Conservation (phyloP, 2,113 vertebrate species). For the Xenus cinereus region DNA sequence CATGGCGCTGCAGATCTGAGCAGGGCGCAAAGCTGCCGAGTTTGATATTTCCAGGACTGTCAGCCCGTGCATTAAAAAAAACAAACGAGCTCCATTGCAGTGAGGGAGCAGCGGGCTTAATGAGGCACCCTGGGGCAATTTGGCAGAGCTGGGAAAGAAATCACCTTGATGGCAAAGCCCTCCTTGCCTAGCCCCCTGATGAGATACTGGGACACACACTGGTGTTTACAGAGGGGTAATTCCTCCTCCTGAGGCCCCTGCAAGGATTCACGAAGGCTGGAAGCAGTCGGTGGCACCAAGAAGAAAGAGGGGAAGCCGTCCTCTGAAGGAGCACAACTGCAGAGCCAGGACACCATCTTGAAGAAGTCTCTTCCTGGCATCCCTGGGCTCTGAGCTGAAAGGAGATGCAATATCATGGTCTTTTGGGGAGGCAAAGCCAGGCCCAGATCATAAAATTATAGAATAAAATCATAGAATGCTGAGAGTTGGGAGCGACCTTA, state of each 20-base stretch:
- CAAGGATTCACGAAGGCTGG: neutral
- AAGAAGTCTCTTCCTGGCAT: neutral
- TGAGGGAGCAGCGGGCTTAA: neutral
- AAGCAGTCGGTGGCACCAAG: neutral
- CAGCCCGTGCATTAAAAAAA: neutral
- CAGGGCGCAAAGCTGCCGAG: neutral
- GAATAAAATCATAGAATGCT: too few relatives aligned
- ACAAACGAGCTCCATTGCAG: neutral
- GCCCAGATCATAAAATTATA: too few relatives aligned
- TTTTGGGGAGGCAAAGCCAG: neutral
- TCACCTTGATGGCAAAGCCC: neutral
- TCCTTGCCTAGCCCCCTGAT: neutral
- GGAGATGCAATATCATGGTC: fast-evolving
- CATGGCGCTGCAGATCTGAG: neutral
- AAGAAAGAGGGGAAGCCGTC: neutral
- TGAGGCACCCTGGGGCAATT: slow-evolving; percentile 26
- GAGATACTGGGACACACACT: neutral
- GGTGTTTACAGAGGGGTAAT: neutral
- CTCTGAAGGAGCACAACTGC: neutral
- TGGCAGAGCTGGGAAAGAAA: neutral
- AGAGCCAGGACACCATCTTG: neutral
- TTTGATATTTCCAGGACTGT: slow-evolving; percentile 48
- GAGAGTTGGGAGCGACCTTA: too few relatives aligned
- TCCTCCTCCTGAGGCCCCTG: neutral
- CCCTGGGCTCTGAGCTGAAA: neutral